Conservation (phyloP, 1,140 invertebrate species). For the Argopecten irradians region DNA sequence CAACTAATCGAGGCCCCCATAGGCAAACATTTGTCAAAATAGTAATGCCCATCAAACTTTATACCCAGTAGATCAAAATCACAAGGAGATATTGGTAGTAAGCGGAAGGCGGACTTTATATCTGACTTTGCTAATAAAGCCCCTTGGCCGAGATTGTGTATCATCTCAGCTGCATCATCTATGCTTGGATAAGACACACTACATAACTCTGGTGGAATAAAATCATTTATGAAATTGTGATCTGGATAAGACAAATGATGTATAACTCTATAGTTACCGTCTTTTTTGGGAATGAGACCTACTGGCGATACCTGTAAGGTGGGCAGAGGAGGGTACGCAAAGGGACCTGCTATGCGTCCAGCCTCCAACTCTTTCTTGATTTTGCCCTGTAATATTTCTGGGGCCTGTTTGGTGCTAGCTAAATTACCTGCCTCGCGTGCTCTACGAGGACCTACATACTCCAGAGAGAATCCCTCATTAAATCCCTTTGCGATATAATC, state of each 20-base stretch:
- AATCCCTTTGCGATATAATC: neutral
- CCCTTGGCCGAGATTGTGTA: neutral
- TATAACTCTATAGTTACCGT: conserved; percentile 44
- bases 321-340: conserved; percentile 26
- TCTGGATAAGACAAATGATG: conserved; percentile 47
- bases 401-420: neutral
- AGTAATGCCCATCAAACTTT: conserved; percentile 34
- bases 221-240: conserved; percentile 49
- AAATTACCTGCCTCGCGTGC: neutral
- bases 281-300: conserved; percentile 42
- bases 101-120: conserved; percentile 35
- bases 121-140: conserved; percentile 28
- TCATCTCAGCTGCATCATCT: conserved; percentile 34
- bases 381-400: conserved; percentile 13
- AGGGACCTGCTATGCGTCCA: conserved; percentile 43
- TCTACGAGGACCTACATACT: neutral
- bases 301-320: conserved; percentile 40
- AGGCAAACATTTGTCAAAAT: conserved; percentile 33
- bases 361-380: conserved; percentile 34
- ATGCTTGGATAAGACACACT: conserved; percentile 30
- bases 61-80: conserved; percentile 43
- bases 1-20: conserved; percentile 34
- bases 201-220: conserved; percentile 32
- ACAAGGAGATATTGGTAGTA: neutral
- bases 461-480: conserved; percentile 25